phyloP scores from a whole-genome alignment of 2,113 vertebrate species.

The Scolopax mira region DNA sequence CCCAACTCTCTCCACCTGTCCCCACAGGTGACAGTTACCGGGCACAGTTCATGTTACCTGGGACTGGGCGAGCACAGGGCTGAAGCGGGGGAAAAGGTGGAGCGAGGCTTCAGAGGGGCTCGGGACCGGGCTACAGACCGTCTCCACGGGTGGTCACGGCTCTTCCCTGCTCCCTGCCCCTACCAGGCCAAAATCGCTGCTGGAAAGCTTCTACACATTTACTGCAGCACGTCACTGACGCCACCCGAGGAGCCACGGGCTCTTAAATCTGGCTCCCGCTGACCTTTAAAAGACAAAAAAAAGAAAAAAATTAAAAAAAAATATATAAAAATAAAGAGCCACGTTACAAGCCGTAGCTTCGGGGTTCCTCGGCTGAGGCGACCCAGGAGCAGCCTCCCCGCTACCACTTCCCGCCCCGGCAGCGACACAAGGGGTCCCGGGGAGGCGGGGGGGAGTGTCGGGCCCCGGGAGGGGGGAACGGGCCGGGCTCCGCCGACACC shows the following conservation, averaged over 20 bases:
- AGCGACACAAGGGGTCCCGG: neutral
- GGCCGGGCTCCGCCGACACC: too few relatives aligned
- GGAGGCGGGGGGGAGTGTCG: neutral
- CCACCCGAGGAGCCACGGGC: neutral
- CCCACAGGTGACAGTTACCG: neutral
- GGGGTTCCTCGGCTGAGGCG: neutral
- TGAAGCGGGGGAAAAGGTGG: accelerated
- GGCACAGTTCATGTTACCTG: neutral
- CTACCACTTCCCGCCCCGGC: neutral
- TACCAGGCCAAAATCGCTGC: neutral
- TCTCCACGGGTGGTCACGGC: neutral
- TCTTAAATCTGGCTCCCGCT: neutral
- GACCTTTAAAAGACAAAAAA: neutral
- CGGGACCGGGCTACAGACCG: accelerated
- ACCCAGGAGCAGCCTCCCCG: too few relatives aligned
- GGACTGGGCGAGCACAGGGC: neutral
- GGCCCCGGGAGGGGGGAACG: too few relatives aligned
- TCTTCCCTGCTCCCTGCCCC: neutral
- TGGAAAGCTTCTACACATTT: neutral
- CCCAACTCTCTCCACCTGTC: neutral
- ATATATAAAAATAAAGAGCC: neutral
- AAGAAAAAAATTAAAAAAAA: too few relatives aligned
- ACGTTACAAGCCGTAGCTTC: neutral
- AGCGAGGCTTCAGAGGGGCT: neutral
- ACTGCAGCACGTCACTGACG: accelerated